A percentile compares a stretch with the other conserved stretches of the same genome.
Conservation (phyloP, 1,140 invertebrate genomes). For the Drosophila rhopaloa region DNA sequence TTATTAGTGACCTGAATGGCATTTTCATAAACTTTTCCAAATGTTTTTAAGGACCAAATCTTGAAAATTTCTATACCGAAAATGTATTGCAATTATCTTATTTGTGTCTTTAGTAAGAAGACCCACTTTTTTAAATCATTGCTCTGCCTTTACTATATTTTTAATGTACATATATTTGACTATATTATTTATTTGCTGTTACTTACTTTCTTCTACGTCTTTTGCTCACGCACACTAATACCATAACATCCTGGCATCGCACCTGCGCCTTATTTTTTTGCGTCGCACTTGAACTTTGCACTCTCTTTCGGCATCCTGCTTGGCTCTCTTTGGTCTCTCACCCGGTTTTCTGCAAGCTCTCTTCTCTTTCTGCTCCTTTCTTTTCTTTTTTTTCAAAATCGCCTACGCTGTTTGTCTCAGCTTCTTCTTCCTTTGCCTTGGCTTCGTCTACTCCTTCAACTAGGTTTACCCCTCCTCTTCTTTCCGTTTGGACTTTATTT, state of each 20-base stretch:
- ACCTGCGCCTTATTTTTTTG: slow-evolving; percentile 73
- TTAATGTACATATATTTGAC: not conserved
- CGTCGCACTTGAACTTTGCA: slow-evolving; percentile 69
- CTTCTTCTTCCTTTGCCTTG: slow-evolving; percentile 24
- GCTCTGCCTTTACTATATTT: not conserved
- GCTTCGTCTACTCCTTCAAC: not conserved
- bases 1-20: too few species aligned
- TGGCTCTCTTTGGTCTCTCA: slow-evolving; percentile 55
- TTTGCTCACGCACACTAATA: not conserved
- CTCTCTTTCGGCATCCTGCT: slow-evolving; percentile 61
- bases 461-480: too few species aligned
- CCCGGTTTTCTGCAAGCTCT: slow-evolving; percentile 55
- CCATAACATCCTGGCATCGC: slow-evolving; percentile 47
- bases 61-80: not conserved
- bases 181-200: not conserved
- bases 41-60: not conserved
- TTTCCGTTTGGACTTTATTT: slow-evolving; percentile 36
- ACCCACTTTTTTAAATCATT: too few species aligned
- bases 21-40: too few species aligned
- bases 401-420: slow-evolving; percentile 37
- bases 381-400: slow-evolving; percentile 20
- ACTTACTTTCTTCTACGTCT: slow-evolving; percentile 1
- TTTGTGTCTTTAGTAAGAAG: too few species aligned
- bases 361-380: slow-evolving; percentile 1
- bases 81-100: too few species aligned